Evolutionary conservation across 2,797 vertebrate genomes (phyloP).

Genomic region (Echeneis naucrates): DNA sequence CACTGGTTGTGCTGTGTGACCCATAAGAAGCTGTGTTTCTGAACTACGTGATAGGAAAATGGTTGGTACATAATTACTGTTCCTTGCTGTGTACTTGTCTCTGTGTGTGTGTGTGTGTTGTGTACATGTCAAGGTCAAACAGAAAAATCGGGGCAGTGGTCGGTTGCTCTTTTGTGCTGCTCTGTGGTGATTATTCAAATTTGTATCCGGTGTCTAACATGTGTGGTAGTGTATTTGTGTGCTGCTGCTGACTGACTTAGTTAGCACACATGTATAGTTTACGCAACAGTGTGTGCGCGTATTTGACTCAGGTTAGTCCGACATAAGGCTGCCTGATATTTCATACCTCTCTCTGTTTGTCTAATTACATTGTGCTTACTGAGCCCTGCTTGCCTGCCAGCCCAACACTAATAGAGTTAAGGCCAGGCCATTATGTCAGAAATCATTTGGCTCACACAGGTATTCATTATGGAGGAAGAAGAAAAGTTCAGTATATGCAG

Average conservation of each 20-base stretch:
- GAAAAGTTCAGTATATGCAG: constrained; percentile 1
- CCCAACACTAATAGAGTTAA: constrained; percentile 80
- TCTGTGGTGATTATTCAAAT: constrained; percentile 38
- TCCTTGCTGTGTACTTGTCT: constrained; percentile 2
- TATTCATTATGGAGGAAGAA: constrained; percentile 58
- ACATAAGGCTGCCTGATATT: constrained; percentile 80
- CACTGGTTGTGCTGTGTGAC: neutral
- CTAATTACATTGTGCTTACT: constrained; percentile 80
- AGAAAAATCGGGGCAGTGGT: constrained; percentile 54
- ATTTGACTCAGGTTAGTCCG: constrained; percentile 50
- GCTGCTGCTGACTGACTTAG: constrained; percentile 45
- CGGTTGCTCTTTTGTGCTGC: constrained; percentile 14
- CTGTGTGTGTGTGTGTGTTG: neutral
- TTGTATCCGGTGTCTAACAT: constrained; percentile 11
- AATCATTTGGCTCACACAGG: constrained; percentile 75
- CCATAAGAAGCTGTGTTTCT: neutral
- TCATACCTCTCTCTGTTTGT: constrained; percentile 66
- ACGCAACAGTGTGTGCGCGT: neutral
- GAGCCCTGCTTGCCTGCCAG: constrained; percentile 74
- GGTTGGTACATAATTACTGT: constrained; percentile 57
- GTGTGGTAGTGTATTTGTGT: constrained; percentile 22
- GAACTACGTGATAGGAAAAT: constrained; percentile 59
- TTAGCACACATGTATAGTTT: constrained; percentile 14
- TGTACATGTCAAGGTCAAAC: constrained; percentile 63
- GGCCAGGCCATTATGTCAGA: constrained; percentile 74